These are phyloP conservation scores for Limnodromus scolopaceus DNA, from an alignment of 2,797 vertebrate species.

Conservation along the genomic window DNA sequence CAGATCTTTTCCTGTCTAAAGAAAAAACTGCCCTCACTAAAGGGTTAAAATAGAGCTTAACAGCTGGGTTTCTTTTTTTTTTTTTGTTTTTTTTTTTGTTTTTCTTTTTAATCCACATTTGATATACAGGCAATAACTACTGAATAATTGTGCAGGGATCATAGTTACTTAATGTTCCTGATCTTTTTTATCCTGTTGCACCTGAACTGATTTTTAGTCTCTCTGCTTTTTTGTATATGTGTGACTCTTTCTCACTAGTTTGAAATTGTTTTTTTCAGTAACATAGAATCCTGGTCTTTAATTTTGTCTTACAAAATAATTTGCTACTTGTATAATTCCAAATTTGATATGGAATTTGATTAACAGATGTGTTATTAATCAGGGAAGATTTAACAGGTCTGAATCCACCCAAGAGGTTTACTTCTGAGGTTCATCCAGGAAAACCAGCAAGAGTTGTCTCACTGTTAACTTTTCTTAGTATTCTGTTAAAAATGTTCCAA, in stretches of 20 bases:
- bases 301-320: background rate
- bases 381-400: background rate
- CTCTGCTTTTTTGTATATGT: background rate
- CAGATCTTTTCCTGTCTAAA: slow-evolving; percentile 29
- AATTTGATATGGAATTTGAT: background rate
- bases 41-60: background rate
- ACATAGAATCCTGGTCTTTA: background rate
- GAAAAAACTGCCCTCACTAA: background rate
- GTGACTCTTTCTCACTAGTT: background rate
- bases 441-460: background rate
- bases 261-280: background rate
- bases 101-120: background rate
- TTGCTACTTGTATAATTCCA: background rate
- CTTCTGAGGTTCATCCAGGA: background rate
- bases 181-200: background rate
- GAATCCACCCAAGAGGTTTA: background rate
- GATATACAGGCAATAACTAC: background rate
- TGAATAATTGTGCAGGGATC: background rate
- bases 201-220: background rate
- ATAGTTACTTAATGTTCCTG: background rate
- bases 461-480: background rate
- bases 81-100: rapidly evolving
- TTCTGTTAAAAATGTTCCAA: background rate
- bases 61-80: background rate
- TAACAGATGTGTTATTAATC: background rate